Evolutionary conservation across 1,140 invertebrate species (phyloP), one percentile per base, ranked within the genome.

Genomic region (Rhopalosiphum padi): DNA sequence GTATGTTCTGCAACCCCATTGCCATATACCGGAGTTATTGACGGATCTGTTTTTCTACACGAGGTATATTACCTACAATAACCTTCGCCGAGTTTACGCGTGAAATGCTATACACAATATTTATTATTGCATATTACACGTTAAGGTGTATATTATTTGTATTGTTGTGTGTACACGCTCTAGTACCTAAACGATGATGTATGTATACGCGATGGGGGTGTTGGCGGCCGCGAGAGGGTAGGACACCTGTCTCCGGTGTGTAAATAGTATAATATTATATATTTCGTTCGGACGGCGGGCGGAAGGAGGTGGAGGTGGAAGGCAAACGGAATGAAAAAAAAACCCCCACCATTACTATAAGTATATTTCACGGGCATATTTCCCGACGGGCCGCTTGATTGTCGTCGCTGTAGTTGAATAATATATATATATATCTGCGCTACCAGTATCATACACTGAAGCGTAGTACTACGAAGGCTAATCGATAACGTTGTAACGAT

Each of bases 21-120:
- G 60, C 30, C 0, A 30, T 18, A 18, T 2, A 9, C 18, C 4
- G 41, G 41, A 30, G 83, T 86, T 86, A 86, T 86, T 86, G 85
- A 86, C 85, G 43, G 85, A 86, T 86, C 41, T 23, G 86, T 87
- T 87, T 87, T 48, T 87, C 86, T n/a, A 87, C 85, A 87, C 85
- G 85, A 30, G 85, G 43, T 83, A 21, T 9, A 83, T 37, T 83
- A 37, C 77, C 55, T 30, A 25, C 55, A 60, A 15, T 15, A 22
- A 43, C 83, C 83, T 41, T 41, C 9, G 83, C 23, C 83, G 83
- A 22, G 41, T 43, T 85, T 43, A 41, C 83, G 83, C 83, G 23
- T 30, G 83, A 85, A 85, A 85, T 41, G 41, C 37, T 43, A 25
- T 41, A 43, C 37, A 43, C 37, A 30, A 43, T 51, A 51, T 83